A percentile compares a stretch with the other conserved stretches of the same genome.
phyloP scores from a whole-genome alignment of 2,797 vertebrate genomes.

The Hippoglossus hippoglossus region DNA sequence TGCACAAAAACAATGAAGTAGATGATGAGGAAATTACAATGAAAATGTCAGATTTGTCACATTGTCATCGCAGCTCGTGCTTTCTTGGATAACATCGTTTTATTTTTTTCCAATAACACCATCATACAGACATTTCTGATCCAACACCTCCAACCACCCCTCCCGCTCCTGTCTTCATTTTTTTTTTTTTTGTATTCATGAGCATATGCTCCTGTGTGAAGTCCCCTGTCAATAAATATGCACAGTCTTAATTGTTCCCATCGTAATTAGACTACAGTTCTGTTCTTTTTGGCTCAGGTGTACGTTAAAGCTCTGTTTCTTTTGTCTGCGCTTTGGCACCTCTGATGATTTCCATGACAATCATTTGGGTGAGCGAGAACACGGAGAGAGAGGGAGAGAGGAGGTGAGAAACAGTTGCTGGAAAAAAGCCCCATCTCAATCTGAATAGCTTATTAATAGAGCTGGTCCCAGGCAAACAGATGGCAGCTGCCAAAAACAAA shows the following conservation, averaged over 20 bases:
- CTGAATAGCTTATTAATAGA: conserved; percentile 85
- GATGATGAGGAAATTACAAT: conserved; percentile 11
- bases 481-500: conserved; percentile 84
- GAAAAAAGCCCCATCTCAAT: conserved; percentile 80
- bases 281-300: conserved; percentile 83
- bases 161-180: conserved; percentile 28
- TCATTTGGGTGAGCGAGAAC: conserved; percentile 70
- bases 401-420: conserved; percentile 79
- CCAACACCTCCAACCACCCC: conserved; percentile 26
- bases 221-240: conserved; percentile 83
- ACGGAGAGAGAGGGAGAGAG: conserved; percentile 49
- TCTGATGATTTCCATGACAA: conserved; percentile 85
- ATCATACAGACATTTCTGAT: conserved; percentile 45
- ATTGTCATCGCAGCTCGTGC: not conserved
- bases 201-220: conserved; percentile 82
- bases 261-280: conserved; percentile 80
- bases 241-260: conserved; percentile 80
- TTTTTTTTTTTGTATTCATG: conserved; percentile 75
- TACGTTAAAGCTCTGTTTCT: conserved; percentile 73
- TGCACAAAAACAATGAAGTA: not conserved
- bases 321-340: conserved; percentile 81
- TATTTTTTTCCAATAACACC: conserved; percentile 8
- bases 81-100: not conserved
- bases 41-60: conserved; percentile 4
- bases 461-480: conserved; percentile 81